A percentile compares a stretch with the other conserved stretches of the same genome.
Conservation (phyloP, 2,113 vertebrate genomes). For the Haliaeetus leucogaster region DNA sequence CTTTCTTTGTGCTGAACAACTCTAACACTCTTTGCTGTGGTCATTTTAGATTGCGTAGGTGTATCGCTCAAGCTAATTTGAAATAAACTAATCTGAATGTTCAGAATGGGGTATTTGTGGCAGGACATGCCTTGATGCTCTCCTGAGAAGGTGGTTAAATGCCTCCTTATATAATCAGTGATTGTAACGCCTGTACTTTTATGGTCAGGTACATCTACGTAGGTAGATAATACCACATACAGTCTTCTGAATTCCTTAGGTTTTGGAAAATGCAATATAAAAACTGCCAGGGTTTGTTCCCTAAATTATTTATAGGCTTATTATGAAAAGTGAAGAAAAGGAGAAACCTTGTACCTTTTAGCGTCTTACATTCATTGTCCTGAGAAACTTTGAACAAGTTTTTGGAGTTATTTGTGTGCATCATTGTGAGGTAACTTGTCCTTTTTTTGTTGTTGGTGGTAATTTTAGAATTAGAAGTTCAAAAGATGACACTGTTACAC, state of each 20-base stretch:
- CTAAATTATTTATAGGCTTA: neutral
- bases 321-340: neutral
- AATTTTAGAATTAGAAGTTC: neutral
- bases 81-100: neutral
- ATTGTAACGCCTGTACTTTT: fast-evolving
- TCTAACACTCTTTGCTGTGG: neutral
- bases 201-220: neutral
- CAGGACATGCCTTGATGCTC: neutral
- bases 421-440: neutral
- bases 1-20: neutral
- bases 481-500: neutral
- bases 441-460: neutral
- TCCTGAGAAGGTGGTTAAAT: neutral
- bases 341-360: neutral
- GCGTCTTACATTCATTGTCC: neutral
- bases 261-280: neutral
- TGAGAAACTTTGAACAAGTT: neutral
- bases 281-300: neutral
- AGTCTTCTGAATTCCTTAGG: neutral
- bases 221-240: neutral
- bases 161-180: neutral
- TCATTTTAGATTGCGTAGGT: neutral
- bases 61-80: neutral
- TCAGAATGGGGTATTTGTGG: neutral
- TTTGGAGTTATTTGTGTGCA: neutral